Base-by-base conservation (phyloP, 37 sponge, comb jelly and placozoan genomes). In the Sycon ciliatum region DNA sequence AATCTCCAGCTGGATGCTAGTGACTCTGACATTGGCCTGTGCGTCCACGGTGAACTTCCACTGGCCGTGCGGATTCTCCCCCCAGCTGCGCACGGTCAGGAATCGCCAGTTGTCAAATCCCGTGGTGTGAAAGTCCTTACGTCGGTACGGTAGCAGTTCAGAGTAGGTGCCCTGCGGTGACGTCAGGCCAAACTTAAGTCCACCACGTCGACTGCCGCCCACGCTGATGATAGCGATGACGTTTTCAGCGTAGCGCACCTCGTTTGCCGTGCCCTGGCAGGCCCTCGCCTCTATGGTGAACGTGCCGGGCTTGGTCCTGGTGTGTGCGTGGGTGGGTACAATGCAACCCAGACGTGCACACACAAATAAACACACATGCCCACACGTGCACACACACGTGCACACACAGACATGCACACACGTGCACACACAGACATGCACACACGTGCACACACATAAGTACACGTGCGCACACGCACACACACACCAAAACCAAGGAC, bases 151-250 rank as follows among this genome's bases (percentile, higher is more conserved):
- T 20, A 91, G 76, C 22, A 96, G 58, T 26, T 39, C 28, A 16
- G 98, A 91, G 3, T 24, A 67, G 9, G 92, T 91, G 29, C 81
- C 81, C 4, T 46, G 23, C 13, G 93, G 92, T 13, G 98, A 96
- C 39, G 60, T 78, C 1, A 96, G 83, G 0, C 30, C 9, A 18
- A 96, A 65, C 23, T 57, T 34, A 24, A 96, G 46, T 34, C 75
- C 73, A 26, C 84, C 86, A 23, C 96, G 80, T 16, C 72, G 53
- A 20, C 72, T 68, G 16, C 64, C 73, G 0, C 57, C 33, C 13
- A 46, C 28, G 6, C 67, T 35, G 22, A 86, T 56, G 64, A 39
- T 67, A 37, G 56, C 30, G 11, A 70, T 53, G 18, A 73, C 73
- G 53, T 78, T 57, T 46, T 72, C 79, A 4, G 61, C 56, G 67